These are phyloP conservation scores for Coleophora deauratella DNA, from an alignment of 2,888 invertebrate species.

Conservation along the genomic window DNA sequence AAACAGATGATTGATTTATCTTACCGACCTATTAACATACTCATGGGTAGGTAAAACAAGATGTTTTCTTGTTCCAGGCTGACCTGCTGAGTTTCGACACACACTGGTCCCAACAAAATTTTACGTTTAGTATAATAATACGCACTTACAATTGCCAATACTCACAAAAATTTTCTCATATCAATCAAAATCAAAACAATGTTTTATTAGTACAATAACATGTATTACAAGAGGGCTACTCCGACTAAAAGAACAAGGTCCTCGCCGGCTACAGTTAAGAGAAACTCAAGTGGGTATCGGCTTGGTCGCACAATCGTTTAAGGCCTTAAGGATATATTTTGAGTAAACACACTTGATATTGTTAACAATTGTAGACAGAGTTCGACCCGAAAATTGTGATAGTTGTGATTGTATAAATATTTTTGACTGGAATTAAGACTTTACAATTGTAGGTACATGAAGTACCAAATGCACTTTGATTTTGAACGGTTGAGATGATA, in stretches of 20 bases:
- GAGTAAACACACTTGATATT: slow-evolving; percentile 64
- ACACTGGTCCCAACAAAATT: no score
- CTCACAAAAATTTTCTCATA: slow-evolving; percentile 41
- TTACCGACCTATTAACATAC: no score
- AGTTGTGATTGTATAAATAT: slow-evolving; percentile 15
- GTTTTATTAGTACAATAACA: slow-evolving; percentile 56
- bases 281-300: slow-evolving; percentile 47
- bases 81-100: no score
- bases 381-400: slow-evolving; percentile 34
- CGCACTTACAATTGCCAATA: background rate
- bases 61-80: no score
- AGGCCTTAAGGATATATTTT: slow-evolving; percentile 53
- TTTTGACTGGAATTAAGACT: background rate
- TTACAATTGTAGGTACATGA: no score
- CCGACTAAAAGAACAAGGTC: slow-evolving; percentile 39
- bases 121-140: no score
- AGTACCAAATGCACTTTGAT: no score
- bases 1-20: no score
- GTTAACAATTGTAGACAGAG: slow-evolving; percentile 31
- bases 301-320: slow-evolving; percentile 44
- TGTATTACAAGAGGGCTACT: slow-evolving; percentile 28
- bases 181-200: slow-evolving; percentile 54
- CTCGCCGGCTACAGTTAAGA: slow-evolving; percentile 36
- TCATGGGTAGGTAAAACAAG: no score
- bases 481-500: no score